Percentiles rank a stretch among this genome's conserved stretches.
Evolutionary conservation across 2,113 vertebrate genomes (phyloP).

Genomic region (Cichladusa arquata): DNA sequence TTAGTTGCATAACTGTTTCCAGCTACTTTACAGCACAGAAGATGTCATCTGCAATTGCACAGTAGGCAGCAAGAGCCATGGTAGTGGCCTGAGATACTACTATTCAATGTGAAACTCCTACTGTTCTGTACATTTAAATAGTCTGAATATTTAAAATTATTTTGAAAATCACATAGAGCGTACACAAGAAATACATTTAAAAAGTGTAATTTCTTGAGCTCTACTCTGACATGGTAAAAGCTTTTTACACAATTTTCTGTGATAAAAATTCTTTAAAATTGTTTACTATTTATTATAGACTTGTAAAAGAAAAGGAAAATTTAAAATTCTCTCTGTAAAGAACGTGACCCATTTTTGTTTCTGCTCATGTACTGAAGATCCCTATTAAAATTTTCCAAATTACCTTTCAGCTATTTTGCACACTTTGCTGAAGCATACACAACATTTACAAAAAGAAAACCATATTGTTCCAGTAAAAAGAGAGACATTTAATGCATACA

Average conservation of each 20-base stretch:
- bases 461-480: neutral
- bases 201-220: neutral
- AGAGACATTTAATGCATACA: neutral
- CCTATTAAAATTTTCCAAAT: neutral
- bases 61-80: neutral
- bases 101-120: neutral
- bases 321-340: neutral
- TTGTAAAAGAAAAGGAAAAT: neutral
- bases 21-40: neutral
- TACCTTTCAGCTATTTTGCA: neutral
- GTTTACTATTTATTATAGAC: neutral
- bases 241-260: neutral
- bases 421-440: neutral
- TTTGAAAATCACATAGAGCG: neutral
- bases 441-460: neutral
- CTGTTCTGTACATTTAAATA: neutral
- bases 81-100: neutral
- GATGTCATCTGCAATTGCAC: neutral
- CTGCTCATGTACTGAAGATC: neutral
- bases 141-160: neutral
- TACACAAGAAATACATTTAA: neutral
- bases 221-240: neutral
- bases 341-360: neutral
- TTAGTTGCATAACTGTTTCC: constrained; percentile 1
- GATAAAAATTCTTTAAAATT: neutral